Evolutionary conservation across 2,113 vertebrate genomes (phyloP).

Genomic region (Chinchilla lanigera): DNA sequence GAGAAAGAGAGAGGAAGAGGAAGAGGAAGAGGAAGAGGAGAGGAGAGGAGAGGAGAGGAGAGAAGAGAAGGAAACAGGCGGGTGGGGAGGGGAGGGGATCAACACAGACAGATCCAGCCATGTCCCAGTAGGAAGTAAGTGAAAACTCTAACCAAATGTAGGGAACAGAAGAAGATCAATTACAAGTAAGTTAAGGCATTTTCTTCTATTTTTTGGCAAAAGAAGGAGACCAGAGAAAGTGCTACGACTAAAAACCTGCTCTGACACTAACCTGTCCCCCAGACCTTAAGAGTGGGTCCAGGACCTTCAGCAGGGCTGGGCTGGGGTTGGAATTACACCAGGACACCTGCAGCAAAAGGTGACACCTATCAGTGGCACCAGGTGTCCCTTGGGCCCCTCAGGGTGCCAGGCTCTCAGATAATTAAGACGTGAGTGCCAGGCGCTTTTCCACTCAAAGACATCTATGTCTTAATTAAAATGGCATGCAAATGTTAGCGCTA

Average conservation of each 20-base stretch:
- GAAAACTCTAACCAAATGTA: neutral
- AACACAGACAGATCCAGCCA: neutral
- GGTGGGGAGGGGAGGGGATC: no score
- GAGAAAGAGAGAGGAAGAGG: no score
- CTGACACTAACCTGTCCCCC: neutral
- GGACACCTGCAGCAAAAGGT: neutral
- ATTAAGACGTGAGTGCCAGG: slow-evolving; percentile 29
- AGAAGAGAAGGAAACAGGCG: accelerated
- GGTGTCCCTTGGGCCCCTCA: neutral
- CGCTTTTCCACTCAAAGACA: slow-evolving; percentile 55
- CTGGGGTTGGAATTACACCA: neutral
- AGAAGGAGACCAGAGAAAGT: neutral
- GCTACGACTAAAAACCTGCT: neutral
- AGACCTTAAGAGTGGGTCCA: neutral
- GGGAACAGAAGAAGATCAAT: neutral
- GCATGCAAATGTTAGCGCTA: slow-evolving; percentile 63
- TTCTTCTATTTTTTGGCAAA: neutral
- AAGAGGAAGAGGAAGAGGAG: accelerated
- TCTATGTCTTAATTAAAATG: slow-evolving; percentile 75
- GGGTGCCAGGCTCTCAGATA: neutral
- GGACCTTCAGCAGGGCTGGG: neutral
- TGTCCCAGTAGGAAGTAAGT: neutral
- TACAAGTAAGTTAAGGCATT: neutral
- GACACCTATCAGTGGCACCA: neutral
- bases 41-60: accelerated